Evolutionary conservation across 2,888 invertebrate species (phyloP), one percentile per base, ranked within the genome.

Genomic region (Branchipolynoe longqiensis): DNA sequence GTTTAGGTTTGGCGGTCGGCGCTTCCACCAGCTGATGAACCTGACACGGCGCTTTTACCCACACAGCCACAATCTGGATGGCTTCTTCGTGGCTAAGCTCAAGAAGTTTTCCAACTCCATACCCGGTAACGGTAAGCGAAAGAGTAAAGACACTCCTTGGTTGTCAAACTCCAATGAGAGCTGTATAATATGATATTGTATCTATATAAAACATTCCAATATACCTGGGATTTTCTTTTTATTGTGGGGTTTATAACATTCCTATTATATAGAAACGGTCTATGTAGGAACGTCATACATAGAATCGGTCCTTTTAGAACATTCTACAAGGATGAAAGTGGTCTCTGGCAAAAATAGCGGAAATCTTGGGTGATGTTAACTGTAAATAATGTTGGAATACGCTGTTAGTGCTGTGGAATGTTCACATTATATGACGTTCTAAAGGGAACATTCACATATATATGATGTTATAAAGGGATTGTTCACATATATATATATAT

Each of bases 61-160:
- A 0, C 99, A 99, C 93, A 96, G 97, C 1, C 98, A 99, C 93
- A 99, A 99, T 93, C 97, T 99, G 97, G 99, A 99, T 94, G 99
- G 99, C 2, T 99, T 99, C 94, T 99, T 96, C 94, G 98, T 99
- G 0, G 99, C 99, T 0, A 99, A 99, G 94, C 94, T 99, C 22
- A 98, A 98, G 94, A 99, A 99, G 93, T 97, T 98, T 86, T 91
- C 92, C 28, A 92, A 93, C 87, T 91, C 90, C 83, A 90, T 92
- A 78, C 92, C 92, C 6, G 90, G 87, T 38, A 40, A 83, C 82
- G 87, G 88, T 87, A 69, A 82, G 56, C 40, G 25, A 22, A 25
- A 28, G 31, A 31, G 22, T 25, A 40, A 33, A 18, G 41, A 14
- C 14, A 18, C 33, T 36, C 31, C 12, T 22, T 62, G 64, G 28